Evolutionary conservation across 1,140 invertebrate species (phyloP).

Genomic region (Drosophila baimaii): DNA sequence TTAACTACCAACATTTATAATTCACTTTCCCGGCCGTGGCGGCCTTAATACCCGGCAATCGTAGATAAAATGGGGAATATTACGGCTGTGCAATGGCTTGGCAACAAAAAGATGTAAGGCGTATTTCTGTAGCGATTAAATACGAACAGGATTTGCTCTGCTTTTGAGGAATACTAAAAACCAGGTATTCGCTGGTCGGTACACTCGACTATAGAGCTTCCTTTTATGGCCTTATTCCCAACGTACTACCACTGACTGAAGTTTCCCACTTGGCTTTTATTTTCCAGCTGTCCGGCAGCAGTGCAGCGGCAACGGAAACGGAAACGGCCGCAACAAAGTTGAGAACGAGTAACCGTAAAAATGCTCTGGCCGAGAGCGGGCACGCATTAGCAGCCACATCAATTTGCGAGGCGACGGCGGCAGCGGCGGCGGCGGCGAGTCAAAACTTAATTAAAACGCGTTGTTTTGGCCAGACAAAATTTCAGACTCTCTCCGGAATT

Average conservation of each 20-base stretch:
- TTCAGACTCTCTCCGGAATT: constrained; percentile 43
- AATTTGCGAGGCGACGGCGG: constrained; percentile 48
- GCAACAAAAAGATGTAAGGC: background rate
- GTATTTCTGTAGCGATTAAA: background rate
- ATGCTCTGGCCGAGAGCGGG: constrained; percentile 9
- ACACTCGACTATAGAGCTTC: constrained; percentile 1
- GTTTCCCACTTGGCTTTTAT: constrained; percentile 45
- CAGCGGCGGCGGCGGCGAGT: constrained; percentile 20
- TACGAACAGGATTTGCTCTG: no score
- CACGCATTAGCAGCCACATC: constrained; percentile 63
- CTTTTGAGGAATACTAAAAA: background rate
- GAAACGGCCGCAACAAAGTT: constrained; percentile 48
- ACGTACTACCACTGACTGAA: constrained; percentile 35
- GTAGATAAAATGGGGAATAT: constrained; percentile 8
- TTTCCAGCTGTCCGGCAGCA: constrained; percentile 37
- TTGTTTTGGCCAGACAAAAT: constrained; percentile 43
- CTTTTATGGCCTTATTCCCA: constrained; percentile 3
- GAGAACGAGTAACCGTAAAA: constrained; percentile 31
- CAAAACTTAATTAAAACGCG: constrained; percentile 75
- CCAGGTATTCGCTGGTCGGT: constrained; percentile 3
- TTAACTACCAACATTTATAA: constrained; percentile 72
- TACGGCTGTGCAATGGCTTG: constrained; percentile 1
- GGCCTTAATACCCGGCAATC: constrained; percentile 5
- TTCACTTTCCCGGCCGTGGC: constrained; percentile 40
- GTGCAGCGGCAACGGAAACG: constrained; percentile 15